These are phyloP conservation scores for Rhipidura dahli DNA, from an alignment of 2,113 vertebrate genomes.

Conservation along the genomic window DNA sequence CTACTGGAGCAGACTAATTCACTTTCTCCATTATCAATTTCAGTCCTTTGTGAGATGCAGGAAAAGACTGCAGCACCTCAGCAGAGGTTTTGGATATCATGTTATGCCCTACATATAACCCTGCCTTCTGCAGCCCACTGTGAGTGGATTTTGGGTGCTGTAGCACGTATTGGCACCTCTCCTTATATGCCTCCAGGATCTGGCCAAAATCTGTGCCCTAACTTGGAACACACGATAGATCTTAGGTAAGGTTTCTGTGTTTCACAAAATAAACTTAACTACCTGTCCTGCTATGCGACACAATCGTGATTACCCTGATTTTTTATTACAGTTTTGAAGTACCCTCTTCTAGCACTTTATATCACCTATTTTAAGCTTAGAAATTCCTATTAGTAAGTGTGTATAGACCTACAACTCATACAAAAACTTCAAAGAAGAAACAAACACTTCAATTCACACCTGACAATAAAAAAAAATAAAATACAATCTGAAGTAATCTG, in stretches of 20 bases:
- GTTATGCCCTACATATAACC: rapidly evolving
- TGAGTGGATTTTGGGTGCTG: not conserved
- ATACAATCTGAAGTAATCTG: not conserved
- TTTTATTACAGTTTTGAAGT: not conserved
- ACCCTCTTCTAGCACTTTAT: not conserved
- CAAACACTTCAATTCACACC: not conserved
- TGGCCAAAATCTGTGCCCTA: not conserved
- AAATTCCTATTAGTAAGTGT: not conserved
- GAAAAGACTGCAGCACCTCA: too few species aligned
- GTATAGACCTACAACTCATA: not conserved
- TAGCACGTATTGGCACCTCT: not conserved
- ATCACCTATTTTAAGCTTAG: not conserved
- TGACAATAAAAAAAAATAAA: not conserved
- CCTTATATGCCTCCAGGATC: rapidly evolving
- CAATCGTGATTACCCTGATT: not conserved
- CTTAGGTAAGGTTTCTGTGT: not conserved
- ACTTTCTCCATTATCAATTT: not conserved
- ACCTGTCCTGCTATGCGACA: not conserved
- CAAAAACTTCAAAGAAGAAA: not conserved
- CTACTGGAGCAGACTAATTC: not conserved
- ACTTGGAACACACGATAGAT: not conserved
- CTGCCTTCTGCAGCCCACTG: not conserved
- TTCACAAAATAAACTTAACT: not conserved
- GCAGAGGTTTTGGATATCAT: not conserved
- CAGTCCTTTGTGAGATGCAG: not conserved